Evolutionary conservation across 2,888 invertebrate genomes (phyloP).

Genomic region (Campoletis raptor): DNA sequence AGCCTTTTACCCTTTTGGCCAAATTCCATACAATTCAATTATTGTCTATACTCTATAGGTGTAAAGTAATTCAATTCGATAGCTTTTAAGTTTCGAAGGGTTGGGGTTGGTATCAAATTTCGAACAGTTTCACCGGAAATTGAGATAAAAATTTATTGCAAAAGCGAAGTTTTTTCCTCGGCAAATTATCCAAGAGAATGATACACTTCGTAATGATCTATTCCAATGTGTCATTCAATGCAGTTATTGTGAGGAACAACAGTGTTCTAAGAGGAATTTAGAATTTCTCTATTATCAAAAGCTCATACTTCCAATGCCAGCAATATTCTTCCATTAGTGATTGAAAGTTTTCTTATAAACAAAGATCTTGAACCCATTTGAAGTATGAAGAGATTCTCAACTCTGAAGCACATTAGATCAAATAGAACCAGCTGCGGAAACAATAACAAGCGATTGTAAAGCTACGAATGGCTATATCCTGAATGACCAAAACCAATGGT

Average conservation of each 20-base stretch:
- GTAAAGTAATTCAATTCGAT: neutral
- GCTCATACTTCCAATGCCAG: neutral
- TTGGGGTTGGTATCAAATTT: neutral
- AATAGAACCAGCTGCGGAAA: neutral
- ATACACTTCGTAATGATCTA: neutral
- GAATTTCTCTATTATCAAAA: neutral
- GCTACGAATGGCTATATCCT: neutral
- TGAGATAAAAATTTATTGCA: neutral
- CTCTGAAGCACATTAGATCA: neutral
- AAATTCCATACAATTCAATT: neutral
- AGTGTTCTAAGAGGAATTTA: too few species aligned
- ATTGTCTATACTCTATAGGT: neutral
- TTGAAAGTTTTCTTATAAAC: neutral
- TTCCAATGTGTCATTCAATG: neutral
- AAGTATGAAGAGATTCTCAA: slow-evolving; percentile 2
- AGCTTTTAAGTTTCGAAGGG: neutral
- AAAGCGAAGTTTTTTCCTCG: neutral
- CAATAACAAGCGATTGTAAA: neutral
- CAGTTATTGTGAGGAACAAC: too few species aligned
- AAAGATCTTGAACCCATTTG: neutral
- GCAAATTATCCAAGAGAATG: neutral
- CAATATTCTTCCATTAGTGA: neutral
- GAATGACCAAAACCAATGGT: neutral
- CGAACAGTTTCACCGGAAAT: neutral
- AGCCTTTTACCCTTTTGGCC: neutral